A percentile compares a stretch with the other conserved stretches of the same genome.
phyloP scores from a whole-genome alignment of 2,888 invertebrate genomes.

The Panorpa germanica region DNA sequence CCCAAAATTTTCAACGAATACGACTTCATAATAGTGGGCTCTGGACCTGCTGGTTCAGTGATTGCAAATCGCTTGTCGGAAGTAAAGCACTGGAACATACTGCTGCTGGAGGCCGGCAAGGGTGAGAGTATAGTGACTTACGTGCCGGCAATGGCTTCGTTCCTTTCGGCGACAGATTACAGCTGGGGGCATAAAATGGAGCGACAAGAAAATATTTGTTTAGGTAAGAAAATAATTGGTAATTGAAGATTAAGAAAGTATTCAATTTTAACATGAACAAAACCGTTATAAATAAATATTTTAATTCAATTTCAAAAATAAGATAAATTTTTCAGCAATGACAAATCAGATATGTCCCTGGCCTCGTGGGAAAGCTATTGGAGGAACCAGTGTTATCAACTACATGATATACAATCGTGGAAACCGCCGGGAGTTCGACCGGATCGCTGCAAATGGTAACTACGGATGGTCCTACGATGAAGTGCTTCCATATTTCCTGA shows the following conservation, averaged over 20 bases:
- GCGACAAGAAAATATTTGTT: slow-evolving; percentile 52
- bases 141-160: slow-evolving; percentile 59
- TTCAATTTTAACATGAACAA: neutral
- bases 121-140: slow-evolving; percentile 70
- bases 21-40: slow-evolving; percentile 49
- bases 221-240: slow-evolving; percentile 30
- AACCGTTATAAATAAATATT: slow-evolving; percentile 1
- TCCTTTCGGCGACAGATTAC: slow-evolving; percentile 56
- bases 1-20: too few relatives aligned
- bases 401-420: slow-evolving; percentile 48
- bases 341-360: slow-evolving; percentile 15
- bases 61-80: slow-evolving; percentile 57
- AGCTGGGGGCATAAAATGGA: slow-evolving; percentile 79
- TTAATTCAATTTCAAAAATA: slow-evolving; percentile 1
- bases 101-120: slow-evolving; percentile 60
- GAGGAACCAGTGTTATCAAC: slow-evolving; percentile 30
- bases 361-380: slow-evolving; percentile 30
- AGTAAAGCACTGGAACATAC: slow-evolving; percentile 46
- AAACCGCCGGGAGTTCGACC: slow-evolving; percentile 55
- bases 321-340: slow-evolving; percentile 13
- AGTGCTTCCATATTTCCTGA: slow-evolving; percentile 67
- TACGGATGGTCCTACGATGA: slow-evolving; percentile 72
- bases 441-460: slow-evolving; percentile 61
- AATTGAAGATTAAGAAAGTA: neutral
- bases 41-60: slow-evolving; percentile 64